Base-by-base conservation (phyloP, 2,797 vertebrate species). In the Tachyglossus aculeatus region DNA sequence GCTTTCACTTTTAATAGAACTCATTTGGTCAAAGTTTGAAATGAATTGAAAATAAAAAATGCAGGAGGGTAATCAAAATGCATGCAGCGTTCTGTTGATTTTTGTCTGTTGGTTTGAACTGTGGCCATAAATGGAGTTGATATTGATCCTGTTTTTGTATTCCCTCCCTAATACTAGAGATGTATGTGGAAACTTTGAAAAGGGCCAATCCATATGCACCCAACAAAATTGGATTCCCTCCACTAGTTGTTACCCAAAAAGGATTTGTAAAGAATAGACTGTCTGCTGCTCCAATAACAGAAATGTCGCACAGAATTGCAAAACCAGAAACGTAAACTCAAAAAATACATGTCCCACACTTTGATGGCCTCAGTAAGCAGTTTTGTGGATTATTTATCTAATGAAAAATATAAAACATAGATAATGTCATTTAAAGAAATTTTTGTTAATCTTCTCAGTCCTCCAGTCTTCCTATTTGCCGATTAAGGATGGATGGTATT, bases 1-100 rank as follows among this genome's bases (percentile, higher is more conserved):
- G 21, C 60, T 48, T 73, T 82, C 69, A 43, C 41, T 86, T 75
- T 85, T 41, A 54, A 40, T 52, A 82, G 73, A 47, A 47, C 48
- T 85, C 9, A 10, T 83, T 79, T 68, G 8, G 24, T 47, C 78
- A 55, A 22, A 19, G 27, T 81, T 77, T 74, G 47, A 74, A 77
- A 55, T 31, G 51, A 62, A 61, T 48, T 14, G 33, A 25, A 78
- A 64, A 47, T 44, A 18, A 81, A 45, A 7, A 6, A 71, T 7
- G 9, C 2, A 1, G 48, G 47, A 37, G n/a, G 60, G 7, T 19
- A 56, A 52, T 54, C 19, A 31, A 77, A 72, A 53, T 57, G 57
- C 41, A 55, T 27, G 22, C 5, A 3, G 9, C 1, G 1, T 24
- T 8, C 54, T 75, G 57, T 43, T 2, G 4, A 19, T 21, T 16